Evolutionary conservation across 2,113 vertebrate species (phyloP).

Genomic region (Myanophis thanlyinensis): DNA sequence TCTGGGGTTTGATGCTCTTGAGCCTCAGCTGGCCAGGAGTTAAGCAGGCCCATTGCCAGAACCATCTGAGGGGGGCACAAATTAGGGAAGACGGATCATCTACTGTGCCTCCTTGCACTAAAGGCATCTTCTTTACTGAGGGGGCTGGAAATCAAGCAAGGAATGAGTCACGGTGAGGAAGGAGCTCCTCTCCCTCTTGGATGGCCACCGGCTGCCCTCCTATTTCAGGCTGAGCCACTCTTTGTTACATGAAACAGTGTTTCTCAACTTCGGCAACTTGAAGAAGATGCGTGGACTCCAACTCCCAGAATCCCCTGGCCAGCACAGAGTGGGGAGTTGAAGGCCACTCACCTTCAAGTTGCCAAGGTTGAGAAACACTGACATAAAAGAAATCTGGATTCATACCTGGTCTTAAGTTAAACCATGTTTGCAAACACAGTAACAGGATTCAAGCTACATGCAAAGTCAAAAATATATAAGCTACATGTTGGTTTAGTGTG

Average conservation of each 20-base stretch:
- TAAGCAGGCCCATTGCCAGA: not conserved
- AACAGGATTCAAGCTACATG: not conserved
- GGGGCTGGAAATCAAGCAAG: not conserved
- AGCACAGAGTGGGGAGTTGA: too few relatives aligned
- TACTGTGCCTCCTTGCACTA: not conserved
- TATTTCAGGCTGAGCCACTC: not conserved
- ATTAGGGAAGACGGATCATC: not conserved
- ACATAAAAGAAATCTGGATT: not conserved
- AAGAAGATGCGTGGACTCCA: too few relatives aligned
- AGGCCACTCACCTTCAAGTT: too few relatives aligned
- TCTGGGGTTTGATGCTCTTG: not conserved
- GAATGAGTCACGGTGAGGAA: not conserved
- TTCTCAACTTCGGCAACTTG: too few relatives aligned
- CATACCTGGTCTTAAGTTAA: not conserved
- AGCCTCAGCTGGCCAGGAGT: not conserved
- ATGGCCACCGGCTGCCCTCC: not conserved
- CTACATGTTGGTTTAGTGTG: not conserved
- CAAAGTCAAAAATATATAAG: not conserved
- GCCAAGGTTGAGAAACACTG: too few relatives aligned
- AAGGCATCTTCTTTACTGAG: not conserved
- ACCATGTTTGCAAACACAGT: not conserved
- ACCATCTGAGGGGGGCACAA: not conserved
- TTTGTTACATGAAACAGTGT: not conserved
- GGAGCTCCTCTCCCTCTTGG: not conserved
- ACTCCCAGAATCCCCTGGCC: too few relatives aligned